These are phyloP conservation scores for Phenganax subtilis DNA, from an alignment of 92 coral and sea anemone genomes.

Conservation along the genomic window DNA sequence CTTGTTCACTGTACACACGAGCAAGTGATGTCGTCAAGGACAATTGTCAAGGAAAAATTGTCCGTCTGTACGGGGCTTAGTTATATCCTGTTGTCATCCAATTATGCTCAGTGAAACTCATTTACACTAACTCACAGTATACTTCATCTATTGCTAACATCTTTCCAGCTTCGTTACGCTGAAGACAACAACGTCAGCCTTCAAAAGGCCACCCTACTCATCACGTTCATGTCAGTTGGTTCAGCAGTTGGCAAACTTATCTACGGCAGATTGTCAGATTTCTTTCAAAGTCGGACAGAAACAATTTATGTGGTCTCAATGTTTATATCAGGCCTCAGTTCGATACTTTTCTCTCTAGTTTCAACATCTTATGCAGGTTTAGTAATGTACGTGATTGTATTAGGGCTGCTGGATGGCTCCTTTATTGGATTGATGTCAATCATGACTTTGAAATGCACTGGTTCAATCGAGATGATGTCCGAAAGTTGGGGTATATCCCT, in stretches of 20 bases:
- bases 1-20: no score
- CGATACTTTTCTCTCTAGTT: slow-evolving; percentile 55
- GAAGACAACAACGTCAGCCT: slow-evolving; percentile 76
- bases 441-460: slow-evolving; percentile 84
- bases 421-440: slow-evolving; percentile 95
- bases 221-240: slow-evolving; percentile 74
- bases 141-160: no score
- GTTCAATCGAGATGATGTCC: slow-evolving; percentile 63
- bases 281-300: slow-evolving; percentile 19
- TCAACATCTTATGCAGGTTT: slow-evolving; percentile 70
- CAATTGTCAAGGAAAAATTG: background rate
- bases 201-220: slow-evolving; percentile 76
- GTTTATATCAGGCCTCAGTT: slow-evolving; percentile 78
- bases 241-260: slow-evolving; percentile 83
- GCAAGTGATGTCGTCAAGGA: background rate
- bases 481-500: slow-evolving; percentile 95
- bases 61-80: no score
- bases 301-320: slow-evolving; percentile 53
- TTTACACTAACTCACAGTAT: background rate
- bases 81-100: no score
- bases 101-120: background rate
- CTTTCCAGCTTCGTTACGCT: slow-evolving; percentile 66
- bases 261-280: slow-evolving; percentile 78
- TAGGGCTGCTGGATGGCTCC: slow-evolving; percentile 90
- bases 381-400: slow-evolving; percentile 66